Base-by-base conservation (phyloP, 2,113 vertebrate genomes). In the Neotragus pygmaeus region DNA sequence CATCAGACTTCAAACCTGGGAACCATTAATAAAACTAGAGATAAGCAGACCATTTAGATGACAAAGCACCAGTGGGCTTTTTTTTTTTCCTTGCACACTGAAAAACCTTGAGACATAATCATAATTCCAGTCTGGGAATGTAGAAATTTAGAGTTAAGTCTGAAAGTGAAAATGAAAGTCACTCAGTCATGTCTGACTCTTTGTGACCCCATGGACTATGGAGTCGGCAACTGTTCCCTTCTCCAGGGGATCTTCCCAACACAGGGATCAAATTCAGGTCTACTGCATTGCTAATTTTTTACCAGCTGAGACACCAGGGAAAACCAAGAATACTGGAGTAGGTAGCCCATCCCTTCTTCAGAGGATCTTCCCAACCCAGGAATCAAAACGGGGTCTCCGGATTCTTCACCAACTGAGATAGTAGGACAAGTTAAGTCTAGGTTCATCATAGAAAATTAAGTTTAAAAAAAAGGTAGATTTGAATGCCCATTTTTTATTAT, bases 241-340 rank as follows among this genome's bases (percentile, higher is more conserved):
- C 66, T 70, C n/a, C n/a, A 23, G 19, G 10, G n/a, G 19, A 23
- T 70, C 66, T 23, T 70, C 19, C n/a, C 66, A 39, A 70, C 19
- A 10, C 66, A 70, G n/a, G n/a, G 66, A 39, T 39, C 0, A 0
- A 70, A 39, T 19, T 10, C 10, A 39, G 19, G n/a, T 39, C 19
- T 70, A 39, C 10, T 70, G 10, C 19, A 70, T 3, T 70, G 66
- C 0, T 1, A 19, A 70, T 23, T 39, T 36, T 70, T 70, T 70
- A 70, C 66, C n/a, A 70, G 66, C n/a, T 70, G 66, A 70, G 66
- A 23, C 21, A 70, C 10, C 10, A 70, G 66, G 10, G n/a, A 39
- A 70, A 39, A 5, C 10, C 66, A 70, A 39, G n/a, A 39, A 70
- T 23, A 6, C 66, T 39, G 5, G 66, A 70, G n/a, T 70, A n/a